Conservation (phyloP, 2,113 vertebrate genomes). For the Nyctereutes procyonoides region DNA sequence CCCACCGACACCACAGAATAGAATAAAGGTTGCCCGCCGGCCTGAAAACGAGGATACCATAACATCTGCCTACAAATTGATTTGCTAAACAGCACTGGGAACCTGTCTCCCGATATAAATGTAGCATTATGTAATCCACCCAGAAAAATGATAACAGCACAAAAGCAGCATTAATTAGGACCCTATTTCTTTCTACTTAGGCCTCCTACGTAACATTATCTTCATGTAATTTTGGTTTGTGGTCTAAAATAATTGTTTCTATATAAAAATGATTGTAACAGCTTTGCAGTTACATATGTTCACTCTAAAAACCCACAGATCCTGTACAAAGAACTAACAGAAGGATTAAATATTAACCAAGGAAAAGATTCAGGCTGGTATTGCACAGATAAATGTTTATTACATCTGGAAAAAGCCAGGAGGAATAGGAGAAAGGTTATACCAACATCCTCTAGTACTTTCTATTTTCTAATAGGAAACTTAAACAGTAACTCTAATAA, state of each 20-base stretch:
- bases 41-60: neutral
- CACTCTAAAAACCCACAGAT: constrained; percentile 42
- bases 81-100: neutral
- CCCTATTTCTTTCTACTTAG: constrained; percentile 30
- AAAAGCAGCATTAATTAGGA: constrained; percentile 64
- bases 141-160: constrained; percentile 21
- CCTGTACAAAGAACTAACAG: neutral
- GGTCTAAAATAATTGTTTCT: constrained; percentile 66
- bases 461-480: neutral
- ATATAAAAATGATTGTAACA: constrained; percentile 74
- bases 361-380: neutral
- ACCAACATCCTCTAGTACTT: neutral
- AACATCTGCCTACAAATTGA: constrained; percentile 12
- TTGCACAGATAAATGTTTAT: neutral
- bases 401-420: neutral
- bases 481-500: neutral
- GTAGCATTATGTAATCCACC: constrained; percentile 57
- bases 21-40: neutral
- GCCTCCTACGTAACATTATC: constrained; percentile 70
- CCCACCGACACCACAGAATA: neutral
- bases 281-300: constrained; percentile 58
- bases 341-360: constrained; percentile 37
- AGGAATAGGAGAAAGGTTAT: neutral
- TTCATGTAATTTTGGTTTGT: constrained; percentile 62
- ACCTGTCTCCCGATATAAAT: neutral